These are phyloP conservation scores for Gallinago nigripennis DNA, from an alignment of 2,797 vertebrate species.

Conservation along the genomic window DNA sequence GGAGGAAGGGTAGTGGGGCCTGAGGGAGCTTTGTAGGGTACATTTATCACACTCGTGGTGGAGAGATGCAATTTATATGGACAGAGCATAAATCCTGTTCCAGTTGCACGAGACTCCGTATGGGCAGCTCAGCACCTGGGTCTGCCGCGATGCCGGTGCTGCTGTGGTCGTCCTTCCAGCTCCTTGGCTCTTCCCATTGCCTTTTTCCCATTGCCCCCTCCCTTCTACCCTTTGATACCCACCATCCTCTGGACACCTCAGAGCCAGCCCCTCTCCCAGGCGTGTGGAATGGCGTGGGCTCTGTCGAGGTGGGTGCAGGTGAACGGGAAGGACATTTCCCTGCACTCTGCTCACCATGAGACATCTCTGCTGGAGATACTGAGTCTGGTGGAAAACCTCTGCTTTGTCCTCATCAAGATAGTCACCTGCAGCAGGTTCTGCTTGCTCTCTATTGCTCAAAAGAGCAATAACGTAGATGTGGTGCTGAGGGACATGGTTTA, in stretches of 20 bases:
- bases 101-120: neutral
- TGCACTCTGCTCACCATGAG: fast-evolving
- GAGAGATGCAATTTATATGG: slow-evolving; percentile 37
- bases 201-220: neutral
- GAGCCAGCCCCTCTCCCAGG: neutral
- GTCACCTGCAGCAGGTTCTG: neutral
- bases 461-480: neutral
- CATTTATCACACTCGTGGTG: slow-evolving; percentile 15
- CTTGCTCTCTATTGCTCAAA: neutral
- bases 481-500: neutral
- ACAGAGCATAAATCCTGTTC: slow-evolving; percentile 16
- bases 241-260: neutral
- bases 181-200: neutral
- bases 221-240: neutral
- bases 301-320: neutral
- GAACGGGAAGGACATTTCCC: neutral
- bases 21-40: slow-evolving; percentile 23
- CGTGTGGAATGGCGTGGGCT: neutral
- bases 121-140: neutral
- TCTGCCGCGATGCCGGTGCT: neutral
- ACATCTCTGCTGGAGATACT: neutral
- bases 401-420: neutral
- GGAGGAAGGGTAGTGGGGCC: neutral
- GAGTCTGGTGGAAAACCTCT: neutral
- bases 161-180: neutral